phyloP scores from a whole-genome alignment of 1,140 invertebrate genomes.

The Procambarus virginalis region DNA sequence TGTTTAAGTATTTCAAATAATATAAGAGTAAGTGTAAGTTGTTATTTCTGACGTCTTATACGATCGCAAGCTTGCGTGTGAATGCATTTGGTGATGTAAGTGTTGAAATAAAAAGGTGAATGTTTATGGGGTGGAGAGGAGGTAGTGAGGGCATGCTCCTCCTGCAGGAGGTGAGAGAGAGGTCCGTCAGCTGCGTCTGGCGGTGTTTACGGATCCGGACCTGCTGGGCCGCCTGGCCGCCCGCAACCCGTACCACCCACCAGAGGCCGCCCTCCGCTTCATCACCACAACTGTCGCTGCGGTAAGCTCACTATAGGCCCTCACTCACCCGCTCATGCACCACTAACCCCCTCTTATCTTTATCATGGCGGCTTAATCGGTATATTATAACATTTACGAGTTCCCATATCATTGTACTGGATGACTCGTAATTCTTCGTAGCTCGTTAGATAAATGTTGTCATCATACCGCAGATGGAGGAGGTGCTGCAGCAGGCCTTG shows the following conservation, averaged over 20 bases:
- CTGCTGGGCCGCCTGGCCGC: slow-evolving; percentile 21
- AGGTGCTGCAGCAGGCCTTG: slow-evolving; percentile 15
- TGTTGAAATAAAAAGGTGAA: too few species aligned
- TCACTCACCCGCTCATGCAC: background rate
- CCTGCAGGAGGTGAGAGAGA: background rate
- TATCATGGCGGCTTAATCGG: background rate
- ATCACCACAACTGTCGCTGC: slow-evolving; percentile 18
- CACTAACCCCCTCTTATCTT: background rate
- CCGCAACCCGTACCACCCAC: slow-evolving; percentile 2
- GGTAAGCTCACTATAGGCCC: background rate
- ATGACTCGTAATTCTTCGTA: background rate
- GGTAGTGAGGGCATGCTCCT: too few species aligned
- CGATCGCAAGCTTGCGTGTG: too few species aligned
- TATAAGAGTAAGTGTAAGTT: too few species aligned
- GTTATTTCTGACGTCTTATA: too few species aligned
- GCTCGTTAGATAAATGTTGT: background rate
- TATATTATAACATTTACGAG: background rate
- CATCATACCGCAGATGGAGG: slow-evolving; percentile 16
- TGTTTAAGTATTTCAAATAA: too few species aligned
- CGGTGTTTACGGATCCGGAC: slow-evolving; percentile 26
- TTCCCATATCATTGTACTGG: background rate
- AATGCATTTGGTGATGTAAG: too few species aligned
- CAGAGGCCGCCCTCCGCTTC: background rate
- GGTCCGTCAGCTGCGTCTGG: background rate
- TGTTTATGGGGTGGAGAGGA: too few species aligned